Conservation (phyloP, 1,140 invertebrate species). For the Lethrus apterus region DNA sequence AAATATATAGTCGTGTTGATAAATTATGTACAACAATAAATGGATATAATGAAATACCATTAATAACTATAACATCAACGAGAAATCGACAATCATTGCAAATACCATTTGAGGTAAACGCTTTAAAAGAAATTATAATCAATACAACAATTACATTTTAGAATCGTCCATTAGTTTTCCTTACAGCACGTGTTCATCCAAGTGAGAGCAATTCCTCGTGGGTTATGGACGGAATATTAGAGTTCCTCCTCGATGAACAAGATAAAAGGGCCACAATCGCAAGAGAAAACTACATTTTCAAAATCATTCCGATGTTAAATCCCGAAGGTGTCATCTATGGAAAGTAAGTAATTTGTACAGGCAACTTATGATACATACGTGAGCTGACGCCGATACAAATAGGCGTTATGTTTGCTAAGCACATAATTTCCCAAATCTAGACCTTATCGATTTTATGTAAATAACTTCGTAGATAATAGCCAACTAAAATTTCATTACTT, state of each 20-base stretch:
- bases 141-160: slow-evolving; percentile 30
- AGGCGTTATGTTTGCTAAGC: no score
- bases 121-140: no score
- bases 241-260: slow-evolving; percentile 52
- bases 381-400: no score
- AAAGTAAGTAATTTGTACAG: slow-evolving; percentile 72
- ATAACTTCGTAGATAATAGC: no score
- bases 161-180: slow-evolving; percentile 63
- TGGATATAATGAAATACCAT: slow-evolving; percentile 49
- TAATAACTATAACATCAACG: slow-evolving; percentile 67
- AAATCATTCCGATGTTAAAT: slow-evolving; percentile 94
- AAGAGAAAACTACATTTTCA: slow-evolving; percentile 72
- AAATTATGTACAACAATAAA: slow-evolving; percentile 66
- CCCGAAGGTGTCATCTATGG: slow-evolving; percentile 89
- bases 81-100: no score
- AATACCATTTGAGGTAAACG: no score
- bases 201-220: slow-evolving; percentile 85
- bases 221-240: slow-evolving; percentile 79
- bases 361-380: no score
- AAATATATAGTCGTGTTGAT: slow-evolving; percentile 54
- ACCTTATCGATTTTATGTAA: no score
- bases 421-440: no score
- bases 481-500: no score
- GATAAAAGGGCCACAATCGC: slow-evolving; percentile 52
- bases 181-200: slow-evolving; percentile 79